A percentile compares a stretch with the other conserved stretches of the same genome.
Conservation (phyloP, 1,140 invertebrate species). For the Papilio dardanus region DNA sequence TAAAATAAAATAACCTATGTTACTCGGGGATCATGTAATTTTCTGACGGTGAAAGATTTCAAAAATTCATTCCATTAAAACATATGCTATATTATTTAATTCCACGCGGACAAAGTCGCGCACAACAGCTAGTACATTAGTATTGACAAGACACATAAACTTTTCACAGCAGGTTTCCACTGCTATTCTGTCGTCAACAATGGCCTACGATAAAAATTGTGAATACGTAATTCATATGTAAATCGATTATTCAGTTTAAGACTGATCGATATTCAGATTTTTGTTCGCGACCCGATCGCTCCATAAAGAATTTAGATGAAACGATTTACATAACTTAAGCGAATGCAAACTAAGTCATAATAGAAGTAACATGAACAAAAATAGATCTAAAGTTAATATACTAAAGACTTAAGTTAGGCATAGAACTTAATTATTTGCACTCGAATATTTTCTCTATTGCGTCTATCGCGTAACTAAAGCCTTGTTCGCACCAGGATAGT, state of each 20-base stretch:
- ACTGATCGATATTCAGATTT: neutral
- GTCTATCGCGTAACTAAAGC: no score
- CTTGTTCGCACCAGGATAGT: no score
- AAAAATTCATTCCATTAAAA: no score
- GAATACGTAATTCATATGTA: neutral
- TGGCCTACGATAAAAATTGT: neutral
- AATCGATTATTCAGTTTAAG: neutral
- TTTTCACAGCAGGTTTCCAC: no score
- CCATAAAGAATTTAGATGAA: conserved; percentile 8
- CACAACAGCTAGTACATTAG: no score
- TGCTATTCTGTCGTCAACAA: no score
- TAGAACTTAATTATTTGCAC: neutral
- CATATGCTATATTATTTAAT: no score
- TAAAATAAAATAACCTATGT: no score
- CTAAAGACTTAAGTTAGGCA: neutral
- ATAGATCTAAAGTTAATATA: neutral
- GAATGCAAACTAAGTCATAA: neutral
- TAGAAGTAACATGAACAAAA: neutral
- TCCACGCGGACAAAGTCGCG: no score
- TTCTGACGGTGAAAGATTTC: no score
- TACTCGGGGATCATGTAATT: no score
- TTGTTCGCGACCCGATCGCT: neutral
- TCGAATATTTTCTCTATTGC: neutral
- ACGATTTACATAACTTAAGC: neutral
- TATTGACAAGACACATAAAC: no score